Evolutionary conservation across 35 echinoderm and acorn worm species (phyloP).

Genomic region (Eucidaris tribuloides): DNA sequence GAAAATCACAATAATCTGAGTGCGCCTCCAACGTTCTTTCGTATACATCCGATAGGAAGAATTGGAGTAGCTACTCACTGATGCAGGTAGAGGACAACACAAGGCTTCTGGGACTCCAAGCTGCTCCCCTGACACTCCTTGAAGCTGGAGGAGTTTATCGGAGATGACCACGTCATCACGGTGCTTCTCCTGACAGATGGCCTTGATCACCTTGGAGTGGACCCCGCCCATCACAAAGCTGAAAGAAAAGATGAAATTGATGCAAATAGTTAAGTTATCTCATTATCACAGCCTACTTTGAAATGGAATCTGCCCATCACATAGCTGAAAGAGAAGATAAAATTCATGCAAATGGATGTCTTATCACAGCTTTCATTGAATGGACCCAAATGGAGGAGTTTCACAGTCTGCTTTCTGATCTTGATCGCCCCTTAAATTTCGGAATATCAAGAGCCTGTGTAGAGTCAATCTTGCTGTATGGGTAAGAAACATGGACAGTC

Average conservation of each 20-base stretch:
- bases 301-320: conserved; percentile 90
- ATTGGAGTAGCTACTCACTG: no score
- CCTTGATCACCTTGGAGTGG: conserved; percentile 83
- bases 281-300: no score
- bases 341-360: no score
- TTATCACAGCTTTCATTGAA: no score
- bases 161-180: conserved; percentile 33
- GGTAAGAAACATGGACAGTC: no score
- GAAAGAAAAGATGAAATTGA: background rate
- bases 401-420: conserved; percentile 84
- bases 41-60: no score
- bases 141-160: conserved; percentile 57
- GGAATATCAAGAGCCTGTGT: conserved; percentile 4
- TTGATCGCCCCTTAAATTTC: conserved; percentile 86
- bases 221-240: conserved; percentile 95
- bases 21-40: no score
- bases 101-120: conserved; percentile 63
- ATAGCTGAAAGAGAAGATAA: conserved; percentile 45
- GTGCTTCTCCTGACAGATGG: conserved; percentile 54
- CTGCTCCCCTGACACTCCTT: conserved; percentile 67
- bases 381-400: no score
- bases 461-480: no score
- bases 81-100: conserved; percentile 69
- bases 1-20: no score
- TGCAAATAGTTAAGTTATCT: no score